Conservation (phyloP, 2,113 vertebrate species). For the Halichoerus grypus region DNA sequence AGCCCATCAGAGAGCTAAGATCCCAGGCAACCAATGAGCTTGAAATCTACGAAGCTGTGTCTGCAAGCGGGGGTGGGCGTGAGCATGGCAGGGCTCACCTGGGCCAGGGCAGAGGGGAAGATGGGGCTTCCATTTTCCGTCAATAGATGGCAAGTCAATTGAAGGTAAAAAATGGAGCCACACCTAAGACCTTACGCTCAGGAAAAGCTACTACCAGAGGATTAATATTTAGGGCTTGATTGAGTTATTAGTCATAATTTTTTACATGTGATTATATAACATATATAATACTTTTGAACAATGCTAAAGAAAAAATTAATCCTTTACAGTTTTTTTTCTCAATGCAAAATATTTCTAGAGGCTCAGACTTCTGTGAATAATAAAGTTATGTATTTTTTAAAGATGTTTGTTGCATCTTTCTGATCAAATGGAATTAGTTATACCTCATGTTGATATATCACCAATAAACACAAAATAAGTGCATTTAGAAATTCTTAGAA, state of each 20-base stretch:
- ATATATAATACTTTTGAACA: background rate
- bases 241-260: background rate
- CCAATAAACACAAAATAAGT: background rate
- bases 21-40: background rate
- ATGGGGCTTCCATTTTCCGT: background rate
- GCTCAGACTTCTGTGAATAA: background rate
- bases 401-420: background rate
- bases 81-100: rapidly evolving
- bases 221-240: background rate
- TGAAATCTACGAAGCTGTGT: background rate
- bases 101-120: background rate
- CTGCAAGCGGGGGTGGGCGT: background rate
- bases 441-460: background rate
- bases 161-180: background rate
- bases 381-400: background rate
- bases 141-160: background rate
- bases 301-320: background rate
- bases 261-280: background rate
- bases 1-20: background rate
- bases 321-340: background rate
- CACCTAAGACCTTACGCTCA: background rate
- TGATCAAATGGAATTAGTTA: background rate
- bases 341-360: conserved; percentile 14
- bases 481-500: background rate
- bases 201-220: background rate